phyloP scores from a whole-genome alignment of 2,113 vertebrate species.

The Hipposideros armiger region DNA sequence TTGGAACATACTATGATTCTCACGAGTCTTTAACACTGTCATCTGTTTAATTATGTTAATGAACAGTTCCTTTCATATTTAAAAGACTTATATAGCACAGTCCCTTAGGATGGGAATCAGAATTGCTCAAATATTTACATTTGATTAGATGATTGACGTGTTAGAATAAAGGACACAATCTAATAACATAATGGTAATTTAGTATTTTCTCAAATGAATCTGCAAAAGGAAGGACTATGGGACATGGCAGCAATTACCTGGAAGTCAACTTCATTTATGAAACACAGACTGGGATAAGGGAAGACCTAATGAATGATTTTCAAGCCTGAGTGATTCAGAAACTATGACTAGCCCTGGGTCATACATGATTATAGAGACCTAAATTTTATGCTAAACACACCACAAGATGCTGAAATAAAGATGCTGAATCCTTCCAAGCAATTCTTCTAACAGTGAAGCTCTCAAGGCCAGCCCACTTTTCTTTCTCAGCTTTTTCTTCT shows the following conservation, averaged over 20 bases:
- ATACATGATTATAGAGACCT: background rate
- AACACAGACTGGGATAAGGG: background rate
- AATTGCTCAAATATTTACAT: constrained; percentile 32
- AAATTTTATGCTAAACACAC: background rate
- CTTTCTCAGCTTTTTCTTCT: background rate
- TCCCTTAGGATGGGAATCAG: background rate
- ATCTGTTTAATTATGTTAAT: constrained; percentile 11
- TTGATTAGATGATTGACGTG: constrained; percentile 33
- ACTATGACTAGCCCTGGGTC: background rate
- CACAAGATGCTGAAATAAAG: background rate
- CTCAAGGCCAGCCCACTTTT: background rate
- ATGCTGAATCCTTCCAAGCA: background rate
- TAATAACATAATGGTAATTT: constrained; percentile 29
- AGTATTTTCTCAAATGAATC: constrained; percentile 44
- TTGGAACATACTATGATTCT: background rate
- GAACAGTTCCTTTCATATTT: background rate
- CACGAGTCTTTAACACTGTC: background rate
- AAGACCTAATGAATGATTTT: background rate
- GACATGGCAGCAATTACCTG: background rate
- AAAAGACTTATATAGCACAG: background rate
- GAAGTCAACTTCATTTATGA: background rate
- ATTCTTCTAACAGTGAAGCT: background rate
- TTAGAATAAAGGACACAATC: constrained; percentile 24
- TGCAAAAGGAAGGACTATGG: background rate
- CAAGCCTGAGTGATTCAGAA: background rate